Base-by-base conservation (phyloP, 2,888 invertebrate genomes). In the Boloria euphrosyne region DNA sequence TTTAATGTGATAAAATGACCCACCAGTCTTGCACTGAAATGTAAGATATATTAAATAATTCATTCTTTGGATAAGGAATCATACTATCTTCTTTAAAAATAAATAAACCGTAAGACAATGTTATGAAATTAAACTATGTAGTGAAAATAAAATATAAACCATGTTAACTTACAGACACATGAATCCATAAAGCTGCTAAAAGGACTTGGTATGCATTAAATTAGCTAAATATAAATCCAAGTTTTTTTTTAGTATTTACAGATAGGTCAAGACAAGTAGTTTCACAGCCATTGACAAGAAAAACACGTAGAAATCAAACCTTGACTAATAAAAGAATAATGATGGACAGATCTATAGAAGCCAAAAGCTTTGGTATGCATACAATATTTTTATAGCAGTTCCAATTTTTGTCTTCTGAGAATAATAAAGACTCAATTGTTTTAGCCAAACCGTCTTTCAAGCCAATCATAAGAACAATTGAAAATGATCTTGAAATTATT, bases 201-300 rank as follows among this genome's bases (percentile, higher is more conserved):
- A 38, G 10, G 31, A 7, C 10, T 38, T 38, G 10, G 31, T 10
- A 38, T 38, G 10, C 31, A 38, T 7, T 31, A 31, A 7, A 31
- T 7, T 31, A 7, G 10, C 31, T 10, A 38, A 38, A 7, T 52
- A 52, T 13, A 52, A 27, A 27, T 57, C 43, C 43, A 27, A 27
- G 17, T 51, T 4, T 50, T 18, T 59, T 49, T 17, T 54, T 76
- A 89, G 91, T 86, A 47, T 93, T 92, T 73, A 72, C 81, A 69
- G 92, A 93, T 76, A 73, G 81, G 55, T 85, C 92, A 51, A 83
- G 92, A 72, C 91, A 90, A 77, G 92, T 93, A 17, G 87, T 85
- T 47, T 89, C 90, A 50, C 87, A 90, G 68, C 84, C 85, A 4
- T 71, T 82, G 69, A 66, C 58, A 69, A 76, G 75, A 73, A 74